phyloP scores from a whole-genome alignment of 1,140 invertebrate species.

The Calephelis nemesis region DNA sequence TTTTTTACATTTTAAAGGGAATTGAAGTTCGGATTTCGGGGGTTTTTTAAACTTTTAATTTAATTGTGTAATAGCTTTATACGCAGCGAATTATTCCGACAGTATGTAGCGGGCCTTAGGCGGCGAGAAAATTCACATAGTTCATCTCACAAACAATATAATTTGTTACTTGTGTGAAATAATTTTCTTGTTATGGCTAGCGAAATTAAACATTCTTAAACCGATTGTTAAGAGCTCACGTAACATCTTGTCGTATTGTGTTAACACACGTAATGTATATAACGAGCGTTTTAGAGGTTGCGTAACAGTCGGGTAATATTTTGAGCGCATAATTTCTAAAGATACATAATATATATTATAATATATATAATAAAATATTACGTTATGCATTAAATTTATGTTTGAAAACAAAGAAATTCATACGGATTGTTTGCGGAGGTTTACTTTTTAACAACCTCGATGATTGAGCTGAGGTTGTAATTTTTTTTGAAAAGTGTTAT shows the following conservation, averaged over 20 bases:
- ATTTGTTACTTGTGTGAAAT: conserved; percentile 25
- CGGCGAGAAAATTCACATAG: conserved; percentile 21
- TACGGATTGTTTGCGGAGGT: too few relatives aligned
- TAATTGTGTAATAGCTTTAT: too few relatives aligned
- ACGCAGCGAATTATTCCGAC: background rate
- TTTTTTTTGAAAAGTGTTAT: too few relatives aligned
- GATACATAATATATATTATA: background rate
- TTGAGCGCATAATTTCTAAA: background rate
- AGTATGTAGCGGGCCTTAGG: background rate
- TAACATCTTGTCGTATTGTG: conserved; percentile 40
- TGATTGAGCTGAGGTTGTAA: too few relatives aligned
- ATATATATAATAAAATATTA: too few relatives aligned
- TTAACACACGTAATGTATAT: conserved; percentile 24
- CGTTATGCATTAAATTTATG: too few relatives aligned
- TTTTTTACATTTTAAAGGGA: too few relatives aligned
- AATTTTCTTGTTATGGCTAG: conserved; percentile 28
- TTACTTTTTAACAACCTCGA: too few relatives aligned
- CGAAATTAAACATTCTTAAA: conserved; percentile 38
- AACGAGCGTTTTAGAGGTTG: background rate
- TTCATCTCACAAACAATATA: conserved; percentile 4
- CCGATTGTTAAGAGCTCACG: conserved; percentile 31
- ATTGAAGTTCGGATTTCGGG: too few relatives aligned
- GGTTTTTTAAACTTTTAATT: too few relatives aligned
- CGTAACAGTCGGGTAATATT: background rate
- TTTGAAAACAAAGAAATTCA: too few relatives aligned